Base-by-base conservation (phyloP, 2,888 invertebrate species). In the Muscina levida region DNA sequence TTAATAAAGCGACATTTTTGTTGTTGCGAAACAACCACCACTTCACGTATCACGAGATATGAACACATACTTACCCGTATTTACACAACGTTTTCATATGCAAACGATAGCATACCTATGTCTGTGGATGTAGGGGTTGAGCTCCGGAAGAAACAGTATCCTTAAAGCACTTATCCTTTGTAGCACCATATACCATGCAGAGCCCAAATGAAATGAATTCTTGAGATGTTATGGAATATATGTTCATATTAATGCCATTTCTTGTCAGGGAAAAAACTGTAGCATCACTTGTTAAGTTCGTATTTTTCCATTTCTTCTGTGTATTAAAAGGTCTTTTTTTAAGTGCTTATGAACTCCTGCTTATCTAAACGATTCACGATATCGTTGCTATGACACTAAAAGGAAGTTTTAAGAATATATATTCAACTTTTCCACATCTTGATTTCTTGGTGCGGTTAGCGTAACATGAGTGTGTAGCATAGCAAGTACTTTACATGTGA, bases 1-100 rank as follows among this genome's bases (percentile, higher is more conserved):
- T 76, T 70, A 70, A 76, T 70, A 70, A 70, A 65, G 65, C 59
- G 75, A 76, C 75, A 62, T 44, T 65, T 76, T 76, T 62, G 15
- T 62, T 42, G 19, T 22, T 31, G 2, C 13, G 2, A 53, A 2
- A 3, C 11, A 11, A 53, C 24, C 1, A 11, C 37, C 57, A 37
- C 66, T 24, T 24, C 42, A 26, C 74, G 3, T 31, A 31, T 46
- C 57, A 39, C 22, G 31, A 39, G 31, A 57, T 53, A 48, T 48
- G 48, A 67, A 74, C 56, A 74, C 57, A 67, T 67, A 57, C 57
- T 74, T 65, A 11, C 24, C 24, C 53, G 24, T 5, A 72, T 62
- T 57, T 46, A 56, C 66, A 66, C 56, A 73, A 56, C 46, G 8
- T 46, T 65, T 65, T 53, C 53, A 65, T 65, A 65, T 46, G 65